Conservation (phyloP, 2,888 invertebrate genomes). For the Rhamnusium bicolor region DNA sequence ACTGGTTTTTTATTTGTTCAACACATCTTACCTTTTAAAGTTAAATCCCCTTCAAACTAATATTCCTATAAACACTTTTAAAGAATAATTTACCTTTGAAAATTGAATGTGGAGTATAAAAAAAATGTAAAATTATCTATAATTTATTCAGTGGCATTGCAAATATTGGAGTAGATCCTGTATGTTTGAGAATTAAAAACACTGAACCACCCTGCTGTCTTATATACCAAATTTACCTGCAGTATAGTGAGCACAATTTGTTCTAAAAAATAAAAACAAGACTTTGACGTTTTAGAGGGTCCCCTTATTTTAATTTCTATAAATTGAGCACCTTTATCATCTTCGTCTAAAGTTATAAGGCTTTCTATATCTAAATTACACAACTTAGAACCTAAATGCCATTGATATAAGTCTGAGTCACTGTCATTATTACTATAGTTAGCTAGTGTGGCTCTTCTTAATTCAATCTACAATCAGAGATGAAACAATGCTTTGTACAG, state of each 20-base stretch:
- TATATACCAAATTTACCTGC: slow-evolving; percentile 68
- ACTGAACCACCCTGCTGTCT: no score
- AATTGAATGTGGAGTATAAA: no score
- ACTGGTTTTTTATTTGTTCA: no score
- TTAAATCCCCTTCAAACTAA: no score
- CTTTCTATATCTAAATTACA: slow-evolving; percentile 80
- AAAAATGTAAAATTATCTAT: no score
- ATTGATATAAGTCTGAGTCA: slow-evolving; percentile 81
- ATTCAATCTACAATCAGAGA: slow-evolving; percentile 59
- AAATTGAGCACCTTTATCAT: slow-evolving; percentile 70
- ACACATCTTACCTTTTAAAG: no score
- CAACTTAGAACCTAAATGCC: slow-evolving; percentile 81
- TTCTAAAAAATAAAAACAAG: slow-evolving; percentile 81
- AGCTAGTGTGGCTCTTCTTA: slow-evolving; percentile 63
- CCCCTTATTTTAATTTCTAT: slow-evolving; percentile 81
- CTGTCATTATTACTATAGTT: slow-evolving; percentile 70
- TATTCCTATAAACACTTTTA: no score
- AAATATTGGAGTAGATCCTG: no score
- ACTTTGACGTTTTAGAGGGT: slow-evolving; percentile 73
- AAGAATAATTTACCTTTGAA: no score
- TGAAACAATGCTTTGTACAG: background rate
- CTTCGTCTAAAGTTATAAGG: slow-evolving; percentile 77
- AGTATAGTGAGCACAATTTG: slow-evolving; percentile 78
- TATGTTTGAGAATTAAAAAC: no score
- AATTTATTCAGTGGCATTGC: no score